A percentile compares a stretch with the other conserved stretches of the same genome.
Evolutionary conservation across 2,113 vertebrate genomes (phyloP).

Genomic region (Myotis brandtii): DNA sequence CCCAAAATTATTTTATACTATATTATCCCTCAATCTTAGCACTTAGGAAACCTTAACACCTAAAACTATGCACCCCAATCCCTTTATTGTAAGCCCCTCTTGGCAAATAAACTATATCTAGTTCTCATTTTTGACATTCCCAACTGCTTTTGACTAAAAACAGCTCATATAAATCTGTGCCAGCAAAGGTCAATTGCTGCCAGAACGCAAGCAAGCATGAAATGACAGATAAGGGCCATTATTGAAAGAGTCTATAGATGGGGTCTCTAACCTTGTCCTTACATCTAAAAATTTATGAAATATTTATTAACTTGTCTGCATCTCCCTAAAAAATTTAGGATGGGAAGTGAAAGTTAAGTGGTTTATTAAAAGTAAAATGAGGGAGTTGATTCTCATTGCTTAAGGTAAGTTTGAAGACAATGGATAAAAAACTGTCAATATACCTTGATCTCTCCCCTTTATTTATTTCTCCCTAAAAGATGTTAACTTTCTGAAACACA

Average conservation of each 20-base stretch:
- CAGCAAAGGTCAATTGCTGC: background rate
- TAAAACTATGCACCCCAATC: background rate
- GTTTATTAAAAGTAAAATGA: constrained; percentile 56
- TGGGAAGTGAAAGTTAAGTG: background rate
- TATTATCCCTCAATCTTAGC: background rate
- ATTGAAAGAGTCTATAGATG: background rate
- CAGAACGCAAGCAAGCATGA: background rate
- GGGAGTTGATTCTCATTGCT: background rate
- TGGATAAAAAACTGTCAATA: background rate
- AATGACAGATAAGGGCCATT: background rate
- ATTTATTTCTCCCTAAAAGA: background rate
- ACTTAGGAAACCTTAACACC: background rate
- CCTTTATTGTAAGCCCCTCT: background rate
- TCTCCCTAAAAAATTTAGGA: constrained; percentile 7
- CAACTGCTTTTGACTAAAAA: background rate
- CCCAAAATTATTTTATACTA: background rate
- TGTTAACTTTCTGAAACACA: background rate
- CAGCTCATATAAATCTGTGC: background rate
- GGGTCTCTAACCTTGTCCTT: background rate
- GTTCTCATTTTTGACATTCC: background rate
- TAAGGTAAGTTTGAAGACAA: background rate
- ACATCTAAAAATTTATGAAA: background rate
- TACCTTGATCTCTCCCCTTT: background rate
- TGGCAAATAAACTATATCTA: background rate
- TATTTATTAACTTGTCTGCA: background rate